Percentiles rank a stretch among this genome's conserved stretches.
Conservation (phyloP, 1,140 invertebrate genomes). For the Hormaphis cornu region DNA sequence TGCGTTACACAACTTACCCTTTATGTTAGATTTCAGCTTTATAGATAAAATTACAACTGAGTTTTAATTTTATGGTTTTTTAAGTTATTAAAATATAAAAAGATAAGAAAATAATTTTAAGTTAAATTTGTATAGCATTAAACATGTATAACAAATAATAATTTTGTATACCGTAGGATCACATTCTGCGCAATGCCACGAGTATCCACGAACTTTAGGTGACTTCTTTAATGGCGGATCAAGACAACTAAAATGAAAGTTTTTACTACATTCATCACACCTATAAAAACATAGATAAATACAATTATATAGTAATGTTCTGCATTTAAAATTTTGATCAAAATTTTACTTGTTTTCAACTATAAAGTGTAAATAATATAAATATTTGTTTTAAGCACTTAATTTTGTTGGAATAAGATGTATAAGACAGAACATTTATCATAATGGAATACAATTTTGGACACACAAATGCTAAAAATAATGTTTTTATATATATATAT, state of each 20-base stretch:
- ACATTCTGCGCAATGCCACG: constrained; percentile 92
- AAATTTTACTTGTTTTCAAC: not conserved
- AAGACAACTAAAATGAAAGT: constrained; percentile 84
- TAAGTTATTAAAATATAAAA: too few relatives aligned
- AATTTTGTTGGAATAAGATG: too few relatives aligned
- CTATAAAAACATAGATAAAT: constrained; percentile 46
- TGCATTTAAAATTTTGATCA: not conserved
- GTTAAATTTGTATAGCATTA: not conserved
- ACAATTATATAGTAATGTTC: not conserved
- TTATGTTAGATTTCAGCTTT: too few relatives aligned
- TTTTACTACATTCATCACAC: constrained; percentile 84
- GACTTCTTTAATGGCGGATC: constrained; percentile 88
- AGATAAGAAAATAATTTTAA: not conserved
- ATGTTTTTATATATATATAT: too few relatives aligned
- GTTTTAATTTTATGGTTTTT: too few relatives aligned
- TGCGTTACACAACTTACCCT: too few relatives aligned
- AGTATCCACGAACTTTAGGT: constrained; percentile 84
- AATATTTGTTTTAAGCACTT: not conserved
- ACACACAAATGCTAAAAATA: too few relatives aligned
- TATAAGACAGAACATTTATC: too few relatives aligned
- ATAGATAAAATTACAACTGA: too few relatives aligned
- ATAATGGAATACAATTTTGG: too few relatives aligned
- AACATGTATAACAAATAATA: not conserved
- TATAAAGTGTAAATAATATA: not conserved
- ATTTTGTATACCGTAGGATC: constrained; percentile 68